A percentile compares a stretch with the other conserved stretches of the same genome.
Evolutionary conservation across 2,113 vertebrate genomes (phyloP).

Genomic region (Sarotherodon lohbergeri): DNA sequence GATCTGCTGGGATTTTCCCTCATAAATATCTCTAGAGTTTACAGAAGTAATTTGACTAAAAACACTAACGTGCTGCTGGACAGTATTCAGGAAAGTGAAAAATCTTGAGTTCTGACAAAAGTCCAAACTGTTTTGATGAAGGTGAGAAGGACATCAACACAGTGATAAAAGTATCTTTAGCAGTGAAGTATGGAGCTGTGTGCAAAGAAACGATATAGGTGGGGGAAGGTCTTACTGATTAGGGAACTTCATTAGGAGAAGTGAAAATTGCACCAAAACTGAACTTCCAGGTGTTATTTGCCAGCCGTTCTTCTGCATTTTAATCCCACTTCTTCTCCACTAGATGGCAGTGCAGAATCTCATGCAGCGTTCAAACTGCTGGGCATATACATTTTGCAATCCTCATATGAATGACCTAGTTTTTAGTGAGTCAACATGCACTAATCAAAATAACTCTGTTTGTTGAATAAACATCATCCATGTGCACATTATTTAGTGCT

Average conservation of each 20-base stretch:
- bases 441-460: constrained; percentile 7
- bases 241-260: neutral
- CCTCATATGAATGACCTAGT: constrained; percentile 61
- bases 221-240: neutral
- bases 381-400: constrained; percentile 30
- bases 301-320: neutral
- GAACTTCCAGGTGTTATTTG: neutral
- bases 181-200: neutral
- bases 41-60: neutral
- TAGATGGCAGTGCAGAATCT: constrained; percentile 53
- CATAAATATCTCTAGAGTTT: neutral
- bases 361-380: neutral
- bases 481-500: neutral
- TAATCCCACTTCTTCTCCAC: constrained; percentile 26
- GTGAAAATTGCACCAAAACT: neutral
- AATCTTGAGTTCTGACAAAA: neutral
- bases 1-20: neutral
- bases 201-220: neutral
- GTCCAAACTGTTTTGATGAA: neutral
- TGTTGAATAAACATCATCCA: constrained; percentile 1
- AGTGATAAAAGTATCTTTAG: neutral
- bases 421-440: constrained; percentile 40
- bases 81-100: neutral
- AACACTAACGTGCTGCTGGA: neutral
- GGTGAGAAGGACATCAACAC: neutral